phyloP scores from a whole-genome alignment of 2,113 vertebrate species.

The Gymnocephalus cernua region DNA sequence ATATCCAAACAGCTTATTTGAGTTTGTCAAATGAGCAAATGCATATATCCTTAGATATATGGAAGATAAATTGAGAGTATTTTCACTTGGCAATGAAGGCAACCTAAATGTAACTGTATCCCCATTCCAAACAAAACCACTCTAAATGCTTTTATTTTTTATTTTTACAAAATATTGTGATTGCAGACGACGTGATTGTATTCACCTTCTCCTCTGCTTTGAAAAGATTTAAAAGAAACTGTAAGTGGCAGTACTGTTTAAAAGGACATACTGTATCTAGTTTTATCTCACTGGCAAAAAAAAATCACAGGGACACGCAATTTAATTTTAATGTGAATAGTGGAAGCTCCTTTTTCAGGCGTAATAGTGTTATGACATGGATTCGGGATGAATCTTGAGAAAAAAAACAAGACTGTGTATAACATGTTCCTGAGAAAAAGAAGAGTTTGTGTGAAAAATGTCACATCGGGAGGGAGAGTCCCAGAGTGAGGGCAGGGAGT shows the following conservation, averaged over 20 bases:
- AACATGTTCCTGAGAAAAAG: conserved; percentile 53
- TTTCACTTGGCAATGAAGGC: background rate
- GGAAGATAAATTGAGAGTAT: background rate
- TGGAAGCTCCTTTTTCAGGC: background rate
- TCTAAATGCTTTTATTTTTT: background rate
- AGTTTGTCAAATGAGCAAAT: background rate
- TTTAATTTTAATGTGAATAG: background rate
- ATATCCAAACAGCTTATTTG: background rate
- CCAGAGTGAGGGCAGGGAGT: conserved; percentile 39
- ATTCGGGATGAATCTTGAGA: conserved; percentile 1
- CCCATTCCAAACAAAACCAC: background rate
- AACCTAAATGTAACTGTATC: background rate
- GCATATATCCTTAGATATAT: background rate
- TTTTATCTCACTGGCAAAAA: background rate
- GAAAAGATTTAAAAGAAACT: background rate
- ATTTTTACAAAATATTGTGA: conserved; percentile 6
- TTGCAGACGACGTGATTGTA: background rate
- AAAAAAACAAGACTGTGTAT: conserved; percentile 16
- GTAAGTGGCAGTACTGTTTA: background rate
- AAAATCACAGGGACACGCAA: background rate
- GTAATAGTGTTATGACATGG: conserved; percentile 8
- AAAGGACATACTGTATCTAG: background rate
- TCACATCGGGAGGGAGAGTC: conserved; percentile 48
- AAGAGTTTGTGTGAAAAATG: conserved; percentile 57
- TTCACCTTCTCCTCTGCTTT: background rate